Evolutionary conservation across 2,888 invertebrate species (phyloP).

Genomic region (Monoplex corrugatus): DNA sequence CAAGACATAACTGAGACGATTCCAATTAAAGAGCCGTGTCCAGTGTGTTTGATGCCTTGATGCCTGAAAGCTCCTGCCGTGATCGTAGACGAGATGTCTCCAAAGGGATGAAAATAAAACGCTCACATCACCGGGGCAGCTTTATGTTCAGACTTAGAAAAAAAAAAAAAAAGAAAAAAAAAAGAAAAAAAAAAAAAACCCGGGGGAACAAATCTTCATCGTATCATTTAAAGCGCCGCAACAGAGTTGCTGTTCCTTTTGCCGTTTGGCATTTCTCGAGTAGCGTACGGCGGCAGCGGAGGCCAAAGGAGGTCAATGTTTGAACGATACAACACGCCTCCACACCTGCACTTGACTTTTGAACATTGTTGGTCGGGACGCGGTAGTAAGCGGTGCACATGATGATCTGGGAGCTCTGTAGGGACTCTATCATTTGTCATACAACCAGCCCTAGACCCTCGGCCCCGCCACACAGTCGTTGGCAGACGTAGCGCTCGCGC

Average conservation of each 20-base stretch:
- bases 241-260: constrained; percentile 37
- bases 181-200: background rate
- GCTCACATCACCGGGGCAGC: too few relatives aligned
- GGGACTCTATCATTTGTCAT: constrained; percentile 33
- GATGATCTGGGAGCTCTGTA: constrained; percentile 18
- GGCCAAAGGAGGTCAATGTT: constrained; percentile 36
- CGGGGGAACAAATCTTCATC: constrained; percentile 9
- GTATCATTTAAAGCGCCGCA: background rate
- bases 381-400: background rate
- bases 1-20: background rate
- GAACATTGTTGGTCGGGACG: background rate
- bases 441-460: constrained; percentile 7
- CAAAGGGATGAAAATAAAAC: too few relatives aligned
- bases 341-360: constrained; percentile 36
- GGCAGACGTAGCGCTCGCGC: constrained; percentile 43
- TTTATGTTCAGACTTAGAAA: background rate
- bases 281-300: background rate
- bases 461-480: constrained; percentile 32
- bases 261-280: background rate
- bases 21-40: background rate
- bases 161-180: too few relatives aligned
- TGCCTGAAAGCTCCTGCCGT: background rate
- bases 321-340: background rate
- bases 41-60: background rate
- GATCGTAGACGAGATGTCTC: constrained; percentile 19